phyloP scores from a whole-genome alignment of 1,140 invertebrate genomes.

The Bombus ignitus region DNA sequence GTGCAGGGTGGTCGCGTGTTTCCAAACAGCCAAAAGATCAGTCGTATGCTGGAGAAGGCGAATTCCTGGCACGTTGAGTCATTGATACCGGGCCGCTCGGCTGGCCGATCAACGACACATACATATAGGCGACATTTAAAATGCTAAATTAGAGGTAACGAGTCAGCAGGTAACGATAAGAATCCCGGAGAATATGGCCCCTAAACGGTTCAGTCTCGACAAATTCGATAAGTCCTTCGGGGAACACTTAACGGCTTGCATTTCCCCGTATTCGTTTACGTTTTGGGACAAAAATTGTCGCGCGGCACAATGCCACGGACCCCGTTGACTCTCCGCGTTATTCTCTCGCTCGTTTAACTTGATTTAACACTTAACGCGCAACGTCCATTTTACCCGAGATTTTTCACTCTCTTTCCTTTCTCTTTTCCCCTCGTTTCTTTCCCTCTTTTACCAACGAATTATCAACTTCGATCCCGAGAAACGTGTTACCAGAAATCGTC shows the following conservation, averaged over 20 bases:
- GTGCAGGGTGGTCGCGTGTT: slow-evolving; percentile 32
- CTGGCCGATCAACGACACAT: slow-evolving; percentile 19
- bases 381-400: neutral
- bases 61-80: slow-evolving; percentile 67
- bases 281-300: slow-evolving; percentile 21
- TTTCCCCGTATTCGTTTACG: slow-evolving; percentile 8
- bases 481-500: neutral
- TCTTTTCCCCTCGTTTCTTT: neutral
- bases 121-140: slow-evolving; percentile 49
- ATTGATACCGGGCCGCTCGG: slow-evolving; percentile 43
- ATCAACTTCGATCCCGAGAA: neutral
- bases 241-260: slow-evolving; percentile 47
- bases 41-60: slow-evolving; percentile 20
- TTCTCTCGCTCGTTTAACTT: neutral
- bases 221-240: slow-evolving; percentile 59
- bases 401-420: neutral
- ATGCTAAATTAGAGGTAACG: slow-evolving; percentile 67
- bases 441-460: neutral
- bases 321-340: neutral
- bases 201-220: slow-evolving; percentile 57
- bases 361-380: neutral
- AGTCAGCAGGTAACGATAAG: slow-evolving; percentile 62
- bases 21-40: slow-evolving; percentile 34
- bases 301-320: neutral
- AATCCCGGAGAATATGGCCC: slow-evolving; percentile 54